Conservation (phyloP, 2,113 vertebrate species). For the Actinemys pallida region DNA sequence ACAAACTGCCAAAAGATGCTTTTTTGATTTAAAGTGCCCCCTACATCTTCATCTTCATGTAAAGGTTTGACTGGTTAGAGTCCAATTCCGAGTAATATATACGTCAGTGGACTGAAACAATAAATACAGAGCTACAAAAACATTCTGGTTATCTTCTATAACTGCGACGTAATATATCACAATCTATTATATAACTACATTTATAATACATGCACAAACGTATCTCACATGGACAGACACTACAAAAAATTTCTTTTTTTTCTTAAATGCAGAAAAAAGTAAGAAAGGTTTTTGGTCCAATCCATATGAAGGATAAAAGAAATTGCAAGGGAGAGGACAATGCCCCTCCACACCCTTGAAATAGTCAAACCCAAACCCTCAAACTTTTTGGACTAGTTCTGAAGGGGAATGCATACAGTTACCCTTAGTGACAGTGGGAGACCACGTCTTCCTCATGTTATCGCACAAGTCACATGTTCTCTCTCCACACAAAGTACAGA, state of each 20-base stretch:
- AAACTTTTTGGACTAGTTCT: constrained; percentile 28
- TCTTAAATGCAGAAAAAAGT: constrained; percentile 69
- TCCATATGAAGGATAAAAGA: constrained; percentile 59
- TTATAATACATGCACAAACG: constrained; percentile 82
- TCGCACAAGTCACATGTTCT: not conserved
- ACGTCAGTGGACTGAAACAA: constrained; percentile 65
- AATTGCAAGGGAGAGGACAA: constrained; percentile 48
- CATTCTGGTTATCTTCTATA: constrained; percentile 79
- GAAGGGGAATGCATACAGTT: constrained; percentile 54
- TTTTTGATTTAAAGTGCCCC: constrained; percentile 77
- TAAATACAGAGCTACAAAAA: constrained; percentile 76
- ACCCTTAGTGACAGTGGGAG: constrained; percentile 48
- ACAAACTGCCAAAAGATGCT: constrained; percentile 28
- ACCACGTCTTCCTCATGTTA: constrained; percentile 57
- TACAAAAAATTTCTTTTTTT: constrained; percentile 67
- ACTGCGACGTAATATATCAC: constrained; percentile 73
- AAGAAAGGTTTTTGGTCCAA: constrained; percentile 82
- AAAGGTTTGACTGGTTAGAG: constrained; percentile 47
- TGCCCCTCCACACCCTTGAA: constrained; percentile 40
- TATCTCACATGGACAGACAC: constrained; percentile 78
- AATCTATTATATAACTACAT: constrained; percentile 78
- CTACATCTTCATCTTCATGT: constrained; percentile 41
- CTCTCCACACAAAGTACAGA: constrained; percentile 30
- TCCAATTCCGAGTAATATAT: constrained; percentile 59
- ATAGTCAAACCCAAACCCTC: not conserved